A percentile compares a stretch with the other conserved stretches of the same genome.
phyloP scores from a whole-genome alignment of 2,797 vertebrate genomes.

The Ibycter americanus region DNA sequence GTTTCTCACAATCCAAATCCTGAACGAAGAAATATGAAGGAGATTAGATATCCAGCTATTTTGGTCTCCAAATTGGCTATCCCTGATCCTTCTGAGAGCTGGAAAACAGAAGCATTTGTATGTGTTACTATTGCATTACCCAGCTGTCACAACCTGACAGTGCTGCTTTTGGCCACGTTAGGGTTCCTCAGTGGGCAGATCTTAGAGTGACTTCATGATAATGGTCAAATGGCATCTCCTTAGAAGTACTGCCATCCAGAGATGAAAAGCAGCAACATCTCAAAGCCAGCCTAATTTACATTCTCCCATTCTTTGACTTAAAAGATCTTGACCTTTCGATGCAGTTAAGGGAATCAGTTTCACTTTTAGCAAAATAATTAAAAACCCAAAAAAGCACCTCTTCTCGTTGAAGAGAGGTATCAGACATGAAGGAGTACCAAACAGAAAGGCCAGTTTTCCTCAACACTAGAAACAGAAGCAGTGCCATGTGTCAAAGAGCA shows the following conservation, averaged over 20 bases:
- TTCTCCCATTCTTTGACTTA: background rate
- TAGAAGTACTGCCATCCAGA: background rate
- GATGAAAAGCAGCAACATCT: background rate
- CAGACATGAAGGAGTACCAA: background rate
- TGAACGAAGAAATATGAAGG: background rate
- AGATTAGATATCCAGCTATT: background rate
- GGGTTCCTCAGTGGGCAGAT: background rate
- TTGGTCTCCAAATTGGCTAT: background rate
- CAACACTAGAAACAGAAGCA: background rate
- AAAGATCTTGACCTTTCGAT: background rate
- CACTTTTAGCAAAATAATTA: background rate
- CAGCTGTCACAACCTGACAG: background rate
- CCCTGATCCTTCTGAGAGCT: background rate
- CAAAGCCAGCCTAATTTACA: background rate
- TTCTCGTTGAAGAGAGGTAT: background rate
- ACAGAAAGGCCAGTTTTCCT: background rate
- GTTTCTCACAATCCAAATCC: background rate
- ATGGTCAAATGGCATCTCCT: background rate
- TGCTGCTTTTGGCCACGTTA: background rate
- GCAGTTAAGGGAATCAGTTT: background rate
- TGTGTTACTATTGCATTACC: background rate
- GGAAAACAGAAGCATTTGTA: background rate
- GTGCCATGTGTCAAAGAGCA: background rate
- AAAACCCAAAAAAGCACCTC: background rate
- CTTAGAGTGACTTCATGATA: background rate